Conservation (phyloP, 2,888 invertebrate genomes). For the Eutolmus rufibarbis region DNA sequence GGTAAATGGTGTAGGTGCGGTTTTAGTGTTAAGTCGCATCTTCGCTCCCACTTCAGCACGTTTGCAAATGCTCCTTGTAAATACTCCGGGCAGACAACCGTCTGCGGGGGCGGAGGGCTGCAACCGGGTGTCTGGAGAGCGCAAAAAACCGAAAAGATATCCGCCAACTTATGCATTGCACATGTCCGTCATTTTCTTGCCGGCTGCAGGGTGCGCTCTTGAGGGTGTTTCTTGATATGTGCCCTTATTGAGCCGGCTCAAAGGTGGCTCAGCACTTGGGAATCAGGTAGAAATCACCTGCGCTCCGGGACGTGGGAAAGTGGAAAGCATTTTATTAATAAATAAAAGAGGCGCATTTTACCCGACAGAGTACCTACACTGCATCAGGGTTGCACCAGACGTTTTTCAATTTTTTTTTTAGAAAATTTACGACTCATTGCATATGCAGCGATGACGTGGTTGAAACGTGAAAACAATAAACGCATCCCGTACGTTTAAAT, state of each 20-base stretch:
- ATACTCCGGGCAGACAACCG: background rate
- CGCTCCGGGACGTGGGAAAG: background rate
- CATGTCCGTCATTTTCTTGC: background rate
- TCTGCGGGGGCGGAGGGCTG: background rate
- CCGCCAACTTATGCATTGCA: background rate
- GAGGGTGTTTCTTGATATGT: conserved; percentile 9
- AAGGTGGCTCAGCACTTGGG: background rate
- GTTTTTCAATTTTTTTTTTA: background rate
- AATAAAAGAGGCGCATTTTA: background rate
- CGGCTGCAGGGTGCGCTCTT: background rate
- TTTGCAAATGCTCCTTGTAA: conserved; percentile 1
- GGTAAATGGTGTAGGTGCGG: background rate
- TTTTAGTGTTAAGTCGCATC: background rate
- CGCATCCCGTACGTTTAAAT: background rate
- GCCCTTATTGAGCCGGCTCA: background rate
- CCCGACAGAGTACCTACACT: background rate
- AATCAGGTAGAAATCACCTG: conserved; percentile 14
- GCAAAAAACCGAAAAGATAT: background rate
- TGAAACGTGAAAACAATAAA: background rate
- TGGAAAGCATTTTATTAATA: background rate
- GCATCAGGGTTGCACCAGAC: background rate
- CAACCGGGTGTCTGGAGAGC: background rate
- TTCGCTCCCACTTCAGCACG: background rate
- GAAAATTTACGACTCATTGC: background rate
- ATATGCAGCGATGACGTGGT: background rate